phyloP scores from a whole-genome alignment of 2,888 invertebrate species.

The Drosophila falleni region DNA sequence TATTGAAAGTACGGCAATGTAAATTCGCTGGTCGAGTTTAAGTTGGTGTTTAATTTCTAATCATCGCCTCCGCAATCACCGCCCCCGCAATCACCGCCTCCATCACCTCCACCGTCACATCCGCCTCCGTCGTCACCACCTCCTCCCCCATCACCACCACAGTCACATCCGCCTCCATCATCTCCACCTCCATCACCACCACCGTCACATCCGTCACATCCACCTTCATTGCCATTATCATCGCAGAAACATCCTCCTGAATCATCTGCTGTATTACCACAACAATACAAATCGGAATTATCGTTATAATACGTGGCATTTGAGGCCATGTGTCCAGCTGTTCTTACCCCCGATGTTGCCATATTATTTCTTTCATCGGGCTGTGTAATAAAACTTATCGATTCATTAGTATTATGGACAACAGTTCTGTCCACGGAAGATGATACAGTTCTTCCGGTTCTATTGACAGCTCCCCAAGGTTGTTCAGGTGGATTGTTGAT shows the following conservation, averaged over 20 bases:
- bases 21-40: neutral
- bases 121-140: neutral
- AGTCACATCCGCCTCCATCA: neutral
- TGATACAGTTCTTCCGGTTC: neutral
- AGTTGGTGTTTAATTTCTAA: neutral
- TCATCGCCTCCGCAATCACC: conserved; percentile 1
- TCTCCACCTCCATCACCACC: neutral
- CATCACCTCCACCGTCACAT: neutral
- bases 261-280: neutral
- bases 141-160: neutral
- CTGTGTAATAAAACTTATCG: neutral
- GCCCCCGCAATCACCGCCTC: neutral
- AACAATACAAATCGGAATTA: neutral
- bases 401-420: neutral
- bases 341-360: neutral
- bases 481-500: neutral
- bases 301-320: neutral
- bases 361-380: neutral
- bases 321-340: neutral
- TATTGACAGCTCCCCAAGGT: neutral
- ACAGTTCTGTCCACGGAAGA: neutral
- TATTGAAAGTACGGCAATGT: neutral
- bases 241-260: neutral
- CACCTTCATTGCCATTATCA: neutral
- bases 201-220: conserved; percentile 1